A percentile compares a stretch with the other conserved stretches of the same genome.
phyloP scores from a whole-genome alignment of 2,113 vertebrate species.

The Sinocyclocheilus anophthalmus region DNA sequence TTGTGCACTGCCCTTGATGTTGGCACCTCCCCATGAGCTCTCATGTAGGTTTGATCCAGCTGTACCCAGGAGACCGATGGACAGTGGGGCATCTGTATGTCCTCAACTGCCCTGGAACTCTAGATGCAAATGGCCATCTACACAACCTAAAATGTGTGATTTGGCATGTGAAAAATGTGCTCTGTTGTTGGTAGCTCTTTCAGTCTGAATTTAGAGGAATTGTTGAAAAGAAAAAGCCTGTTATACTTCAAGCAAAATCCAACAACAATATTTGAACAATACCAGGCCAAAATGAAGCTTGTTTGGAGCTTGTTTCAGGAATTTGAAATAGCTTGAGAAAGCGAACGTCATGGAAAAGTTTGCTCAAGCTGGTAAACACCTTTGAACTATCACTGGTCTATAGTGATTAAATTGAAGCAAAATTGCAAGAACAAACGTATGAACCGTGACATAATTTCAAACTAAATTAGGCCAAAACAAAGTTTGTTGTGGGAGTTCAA shows the following conservation, averaged over 20 bases:
- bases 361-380: not conserved
- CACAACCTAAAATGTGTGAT: not conserved
- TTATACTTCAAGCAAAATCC: not conserved
- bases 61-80: constrained; percentile 53
- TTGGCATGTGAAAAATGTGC: not conserved
- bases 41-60: constrained; percentile 53
- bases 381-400: not conserved
- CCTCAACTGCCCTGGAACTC: constrained; percentile 50
- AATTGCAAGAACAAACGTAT: not conserved
- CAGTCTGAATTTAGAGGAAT: not conserved
- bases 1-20: constrained; percentile 67
- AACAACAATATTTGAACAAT: not conserved
- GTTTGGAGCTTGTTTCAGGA: not conserved
- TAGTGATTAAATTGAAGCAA: not conserved
- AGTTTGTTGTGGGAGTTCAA: too few species aligned
- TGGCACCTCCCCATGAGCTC: constrained; percentile 60
- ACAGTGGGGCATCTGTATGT: constrained; percentile 67
- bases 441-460: too few species aligned
- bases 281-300: not conserved
- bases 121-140: not conserved
- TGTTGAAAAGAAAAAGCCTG: not conserved
- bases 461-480: too few species aligned
- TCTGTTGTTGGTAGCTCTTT: not conserved
- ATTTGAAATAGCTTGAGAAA: not conserved
- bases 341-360: not conserved